A percentile compares a stretch with the other conserved stretches of the same genome.
These are phyloP conservation scores for Galeopterus variegatus DNA, from an alignment of 2,113 vertebrate species.

Conservation along the genomic window DNA sequence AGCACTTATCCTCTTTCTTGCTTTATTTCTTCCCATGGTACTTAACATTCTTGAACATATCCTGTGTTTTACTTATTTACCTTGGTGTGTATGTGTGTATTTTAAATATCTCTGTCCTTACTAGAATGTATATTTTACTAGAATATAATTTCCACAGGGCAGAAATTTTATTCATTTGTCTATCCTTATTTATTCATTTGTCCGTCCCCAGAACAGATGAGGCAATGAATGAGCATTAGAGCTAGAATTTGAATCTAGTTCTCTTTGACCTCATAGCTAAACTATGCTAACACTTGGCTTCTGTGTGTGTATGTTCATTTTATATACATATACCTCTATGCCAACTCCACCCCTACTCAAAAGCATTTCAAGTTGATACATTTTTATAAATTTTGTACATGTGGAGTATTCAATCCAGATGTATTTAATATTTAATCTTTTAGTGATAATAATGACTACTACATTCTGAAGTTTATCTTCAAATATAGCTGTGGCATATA, in stretches of 20 bases:
- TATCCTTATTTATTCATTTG: background rate
- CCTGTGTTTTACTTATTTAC: background rate
- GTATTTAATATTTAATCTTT: conserved; percentile 16
- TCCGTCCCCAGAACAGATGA: conserved; percentile 16
- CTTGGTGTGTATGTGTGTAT: background rate
- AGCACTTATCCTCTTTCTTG: background rate
- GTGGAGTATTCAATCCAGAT: background rate
- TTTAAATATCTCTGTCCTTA: conserved; percentile 5
- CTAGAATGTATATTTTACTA: background rate
- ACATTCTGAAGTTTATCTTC: conserved; percentile 37
- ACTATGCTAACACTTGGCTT: background rate
- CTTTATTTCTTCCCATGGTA: background rate
- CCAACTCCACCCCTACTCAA: background rate
- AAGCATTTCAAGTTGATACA: conserved; percentile 16
- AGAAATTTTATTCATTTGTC: conserved; percentile 45
- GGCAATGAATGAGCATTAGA: background rate
- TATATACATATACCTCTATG: background rate
- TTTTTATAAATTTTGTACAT: background rate
- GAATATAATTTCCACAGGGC: background rate
- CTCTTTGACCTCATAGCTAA: conserved; percentile 12
- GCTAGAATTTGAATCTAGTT: conserved; percentile 45
- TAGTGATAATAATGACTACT: background rate
- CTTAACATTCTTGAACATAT: background rate
- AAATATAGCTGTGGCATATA: background rate
- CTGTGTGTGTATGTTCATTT: conserved; percentile 21